Evolutionary conservation across 2,113 vertebrate genomes (phyloP), one percentile per base, ranked within the genome.

Genomic region (Tapirus terrestris): DNA sequence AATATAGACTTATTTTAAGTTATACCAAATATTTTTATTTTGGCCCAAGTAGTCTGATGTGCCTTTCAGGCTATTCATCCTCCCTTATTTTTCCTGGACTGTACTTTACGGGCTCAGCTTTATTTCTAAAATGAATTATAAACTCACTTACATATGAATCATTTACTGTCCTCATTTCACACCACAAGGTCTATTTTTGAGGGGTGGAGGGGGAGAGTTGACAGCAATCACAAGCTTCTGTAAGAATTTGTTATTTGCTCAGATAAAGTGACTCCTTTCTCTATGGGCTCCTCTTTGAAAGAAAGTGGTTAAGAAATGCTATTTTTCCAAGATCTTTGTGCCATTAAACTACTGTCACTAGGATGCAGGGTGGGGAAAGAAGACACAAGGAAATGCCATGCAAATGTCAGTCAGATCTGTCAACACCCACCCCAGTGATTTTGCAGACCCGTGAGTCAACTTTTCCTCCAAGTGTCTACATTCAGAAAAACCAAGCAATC

Each of bases 251-350:
- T 93, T 90, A 96, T 96, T 98, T 91, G 80, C 88, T 88, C 86
- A 97, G 96, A 73, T 65, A 96, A 98, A 98, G 98, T 88, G 91
- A 89, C 48, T 96, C 92, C 23, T 9, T 98, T 83, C 91, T 98
- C 84, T 20, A 31, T 31, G 53, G 75, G 77, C 36, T 97, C 88
- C 65, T 27, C 39, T 96, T 97, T 14, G 17, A 94, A 87, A 84
- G 91, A 98, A 97, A 91, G 18, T 96, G 73, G 10, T 97, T 82
- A 93, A 95, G 43, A 83, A n/a, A 91, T 73, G 84, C 51, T 93
- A 23, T 98, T 98, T 98, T 98, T 97, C 97, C 77, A 97, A 87
- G 87, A 98, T 65, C 43, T 98, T 96, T 98, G 89, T 98, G 93
- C 95, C 89, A 83, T 92, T 97, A 96, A 98, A 97, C 83, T 91